Conservation (phyloP, 2,797 vertebrate genomes). For the Sebastes itinus region DNA sequence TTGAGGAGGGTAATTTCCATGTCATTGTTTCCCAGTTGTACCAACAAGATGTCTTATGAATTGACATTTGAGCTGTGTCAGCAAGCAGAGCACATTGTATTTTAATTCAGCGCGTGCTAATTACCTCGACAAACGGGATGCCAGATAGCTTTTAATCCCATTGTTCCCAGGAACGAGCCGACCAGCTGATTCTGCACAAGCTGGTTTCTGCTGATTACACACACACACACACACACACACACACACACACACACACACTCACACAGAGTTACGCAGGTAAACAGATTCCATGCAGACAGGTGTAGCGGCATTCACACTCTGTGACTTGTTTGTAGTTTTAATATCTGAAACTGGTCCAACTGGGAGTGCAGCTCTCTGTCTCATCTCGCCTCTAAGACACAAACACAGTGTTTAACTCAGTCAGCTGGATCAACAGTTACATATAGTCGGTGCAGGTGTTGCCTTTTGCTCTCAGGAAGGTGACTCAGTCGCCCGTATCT, state of each 20-base stretch:
- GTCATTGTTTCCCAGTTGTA: neutral
- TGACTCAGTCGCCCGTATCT: neutral
- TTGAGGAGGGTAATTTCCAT: neutral
- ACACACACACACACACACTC: neutral
- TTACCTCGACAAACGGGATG: neutral
- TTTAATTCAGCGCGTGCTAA: neutral
- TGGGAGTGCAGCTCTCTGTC: neutral
- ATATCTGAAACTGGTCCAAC: constrained; percentile 49
- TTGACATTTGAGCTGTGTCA: neutral
- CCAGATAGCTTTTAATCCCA: constrained; percentile 5
- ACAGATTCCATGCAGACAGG: constrained; percentile 6
- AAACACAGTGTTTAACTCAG: neutral
- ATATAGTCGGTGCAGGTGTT: neutral
- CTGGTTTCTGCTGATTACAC: constrained; percentile 22
- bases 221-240: too few species aligned
- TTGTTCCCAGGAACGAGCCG: constrained; percentile 9
- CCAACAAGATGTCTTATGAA: neutral
- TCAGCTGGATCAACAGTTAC: constrained; percentile 17
- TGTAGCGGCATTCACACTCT: constrained; percentile 4
- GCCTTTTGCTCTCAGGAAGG: neutral
- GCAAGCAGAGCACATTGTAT: neutral
- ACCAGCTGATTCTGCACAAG: constrained; percentile 45
- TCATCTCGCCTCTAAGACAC: constrained; percentile 13
- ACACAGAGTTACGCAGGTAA: neutral
- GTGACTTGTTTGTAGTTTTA: constrained; percentile 4